phyloP scores from a whole-genome alignment of 1,140 invertebrate genomes.

The Octopus bimaculoides region DNA sequence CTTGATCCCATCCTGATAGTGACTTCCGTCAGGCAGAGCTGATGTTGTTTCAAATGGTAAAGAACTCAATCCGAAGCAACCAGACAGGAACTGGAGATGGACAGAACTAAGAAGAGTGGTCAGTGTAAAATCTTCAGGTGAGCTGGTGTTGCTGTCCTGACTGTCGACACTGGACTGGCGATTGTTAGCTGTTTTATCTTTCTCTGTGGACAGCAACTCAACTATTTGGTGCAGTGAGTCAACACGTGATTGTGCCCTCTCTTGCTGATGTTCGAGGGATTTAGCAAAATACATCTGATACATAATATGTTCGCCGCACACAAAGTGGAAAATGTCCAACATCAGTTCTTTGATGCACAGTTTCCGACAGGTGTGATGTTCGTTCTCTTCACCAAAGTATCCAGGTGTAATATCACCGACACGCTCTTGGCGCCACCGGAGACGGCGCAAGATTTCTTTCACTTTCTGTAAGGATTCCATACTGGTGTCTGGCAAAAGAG shows the following conservation, averaged over 20 bases:
- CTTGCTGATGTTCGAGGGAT: conserved; percentile 59
- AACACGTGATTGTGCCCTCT: conserved; percentile 60
- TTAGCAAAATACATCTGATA: conserved; percentile 44
- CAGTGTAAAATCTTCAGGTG: conserved; percentile 24
- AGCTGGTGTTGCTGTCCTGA: conserved; percentile 21
- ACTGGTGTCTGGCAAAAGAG: conserved; percentile 24
- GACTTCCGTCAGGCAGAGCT: conserved; percentile 39
- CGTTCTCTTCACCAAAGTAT: conserved; percentile 6
- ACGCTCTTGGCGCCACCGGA: conserved; percentile 47
- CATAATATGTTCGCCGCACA: conserved; percentile 37
- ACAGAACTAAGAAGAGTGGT: conserved; percentile 56
- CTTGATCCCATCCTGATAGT: conserved; percentile 55
- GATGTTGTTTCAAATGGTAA: conserved; percentile 36
- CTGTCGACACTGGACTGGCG: conserved; percentile 14
- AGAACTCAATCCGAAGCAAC: conserved; percentile 64
- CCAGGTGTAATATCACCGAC: conserved; percentile 26
- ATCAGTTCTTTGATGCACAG: conserved; percentile 22
- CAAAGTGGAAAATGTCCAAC: conserved; percentile 38
- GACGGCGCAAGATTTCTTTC: conserved; percentile 46
- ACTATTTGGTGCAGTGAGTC: conserved; percentile 60
- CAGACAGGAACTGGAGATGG: conserved; percentile 64
- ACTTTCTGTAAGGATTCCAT: conserved; percentile 49
- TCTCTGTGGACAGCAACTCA: conserved; percentile 55
- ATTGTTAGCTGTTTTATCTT: conserved; percentile 38
- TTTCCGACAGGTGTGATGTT: conserved; percentile 17